A percentile compares a stretch with the other conserved stretches of the same genome.
phyloP scores from a whole-genome alignment of 2,113 vertebrate species.

The Diadophis punctatus region DNA sequence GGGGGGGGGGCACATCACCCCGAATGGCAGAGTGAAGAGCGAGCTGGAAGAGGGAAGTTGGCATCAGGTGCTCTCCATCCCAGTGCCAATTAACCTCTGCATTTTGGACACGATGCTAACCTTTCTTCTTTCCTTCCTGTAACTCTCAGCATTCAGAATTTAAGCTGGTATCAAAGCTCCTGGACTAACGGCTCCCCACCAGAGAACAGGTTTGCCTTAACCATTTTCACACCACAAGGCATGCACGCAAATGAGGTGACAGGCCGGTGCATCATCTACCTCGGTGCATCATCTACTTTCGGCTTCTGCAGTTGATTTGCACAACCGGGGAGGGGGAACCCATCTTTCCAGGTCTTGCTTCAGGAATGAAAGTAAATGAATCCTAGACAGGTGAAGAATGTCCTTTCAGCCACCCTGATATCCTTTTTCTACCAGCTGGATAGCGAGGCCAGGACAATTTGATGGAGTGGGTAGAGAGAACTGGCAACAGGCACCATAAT shows the following conservation, averaged over 20 bases:
- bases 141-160: constrained; percentile 80
- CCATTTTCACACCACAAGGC: accelerated
- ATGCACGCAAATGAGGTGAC: not conserved
- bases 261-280: not conserved
- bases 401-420: not conserved
- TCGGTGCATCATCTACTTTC: too few species aligned
- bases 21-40: not conserved
- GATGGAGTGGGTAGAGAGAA: not conserved
- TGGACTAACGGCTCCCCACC: constrained; percentile 52
- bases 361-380: not conserved
- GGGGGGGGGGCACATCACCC: not conserved
- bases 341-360: not conserved
- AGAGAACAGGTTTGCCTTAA: constrained; percentile 72
- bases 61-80: not conserved
- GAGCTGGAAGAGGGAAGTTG: not conserved
- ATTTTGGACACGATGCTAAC: not conserved
- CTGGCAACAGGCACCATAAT: not conserved
- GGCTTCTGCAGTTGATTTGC: not conserved
- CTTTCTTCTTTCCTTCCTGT: constrained; percentile 55
- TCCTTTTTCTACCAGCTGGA: not conserved
- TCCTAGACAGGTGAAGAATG: not conserved
- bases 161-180: constrained; percentile 69
- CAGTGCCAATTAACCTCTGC: not conserved
- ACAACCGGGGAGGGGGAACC: not conserved
- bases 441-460: too few species aligned